These are phyloP conservation scores for Sphenodon punctatus DNA, from an alignment of 2,797 vertebrate species.

Conservation along the genomic window DNA sequence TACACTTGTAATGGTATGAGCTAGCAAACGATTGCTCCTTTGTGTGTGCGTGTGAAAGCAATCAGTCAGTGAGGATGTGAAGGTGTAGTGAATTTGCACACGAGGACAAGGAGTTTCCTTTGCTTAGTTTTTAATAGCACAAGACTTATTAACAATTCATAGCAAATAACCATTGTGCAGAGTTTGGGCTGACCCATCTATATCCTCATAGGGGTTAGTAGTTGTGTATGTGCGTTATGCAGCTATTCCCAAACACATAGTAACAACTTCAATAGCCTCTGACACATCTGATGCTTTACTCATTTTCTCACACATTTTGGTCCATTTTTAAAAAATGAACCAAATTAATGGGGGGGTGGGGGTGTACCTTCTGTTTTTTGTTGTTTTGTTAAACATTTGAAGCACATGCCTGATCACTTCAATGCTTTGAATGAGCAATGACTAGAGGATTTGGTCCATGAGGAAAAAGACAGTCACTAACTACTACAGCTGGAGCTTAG, in stretches of 20 bases:
- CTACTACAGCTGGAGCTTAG: background rate
- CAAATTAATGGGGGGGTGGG: too few relatives aligned
- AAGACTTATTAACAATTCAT: background rate
- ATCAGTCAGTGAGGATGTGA: background rate
- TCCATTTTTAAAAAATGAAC: background rate
- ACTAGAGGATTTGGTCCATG: background rate
- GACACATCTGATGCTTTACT: background rate
- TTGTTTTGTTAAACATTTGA: background rate
- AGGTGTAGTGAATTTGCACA: background rate
- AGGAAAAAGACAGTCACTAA: background rate
- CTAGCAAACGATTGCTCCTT: too few relatives aligned
- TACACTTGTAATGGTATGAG: too few relatives aligned
- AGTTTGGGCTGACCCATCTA: background rate
- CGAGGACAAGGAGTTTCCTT: background rate
- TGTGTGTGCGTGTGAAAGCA: too few relatives aligned
- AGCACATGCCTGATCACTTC: background rate
- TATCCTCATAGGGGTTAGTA: background rate
- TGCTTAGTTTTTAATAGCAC: background rate
- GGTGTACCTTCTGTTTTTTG: too few relatives aligned
- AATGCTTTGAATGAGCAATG: background rate
- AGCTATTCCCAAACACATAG: background rate
- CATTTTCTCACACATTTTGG: background rate
- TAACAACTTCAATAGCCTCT: background rate
- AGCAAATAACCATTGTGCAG: background rate
- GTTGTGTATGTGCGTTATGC: background rate